A percentile compares a stretch with the other conserved stretches of the same genome.
Evolutionary conservation across 2,888 invertebrate species (phyloP).

Genomic region (Phasia obesa): DNA sequence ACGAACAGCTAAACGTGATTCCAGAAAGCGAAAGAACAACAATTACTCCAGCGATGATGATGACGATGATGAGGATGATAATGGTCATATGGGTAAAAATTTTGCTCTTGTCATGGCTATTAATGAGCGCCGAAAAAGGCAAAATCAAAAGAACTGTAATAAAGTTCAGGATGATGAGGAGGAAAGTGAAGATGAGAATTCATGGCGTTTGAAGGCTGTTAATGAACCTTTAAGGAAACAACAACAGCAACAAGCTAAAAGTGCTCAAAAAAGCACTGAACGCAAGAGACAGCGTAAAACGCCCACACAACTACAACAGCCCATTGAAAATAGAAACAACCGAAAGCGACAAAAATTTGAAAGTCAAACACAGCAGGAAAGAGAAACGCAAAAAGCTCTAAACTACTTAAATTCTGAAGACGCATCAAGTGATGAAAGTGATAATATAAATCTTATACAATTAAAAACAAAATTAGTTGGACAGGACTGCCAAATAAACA

Average conservation of each 20-base stretch:
- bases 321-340: not conserved
- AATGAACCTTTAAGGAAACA: conserved; percentile 54
- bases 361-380: not conserved
- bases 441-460: conserved; percentile 64
- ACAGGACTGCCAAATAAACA: conserved; percentile 7
- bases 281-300: conserved; percentile 48
- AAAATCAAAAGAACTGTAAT: conserved; percentile 26
- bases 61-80: conserved; percentile 55
- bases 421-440: conserved; percentile 65
- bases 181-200: conserved; percentile 60
- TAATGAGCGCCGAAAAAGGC: conserved; percentile 47
- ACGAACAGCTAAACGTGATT: conserved; percentile 30
- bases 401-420: conserved; percentile 8
- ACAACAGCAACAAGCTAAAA: conserved; percentile 28
- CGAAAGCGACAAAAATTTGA: conserved; percentile 37
- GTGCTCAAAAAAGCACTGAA: conserved; percentile 35
- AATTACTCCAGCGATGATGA: conserved; percentile 29
- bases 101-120: conserved; percentile 61
- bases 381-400: not conserved
- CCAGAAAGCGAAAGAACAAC: conserved; percentile 44
- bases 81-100: conserved; percentile 63
- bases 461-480: conserved; percentile 59
- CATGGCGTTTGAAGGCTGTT: conserved; percentile 65
- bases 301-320: not conserved
- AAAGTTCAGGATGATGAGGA: conserved; percentile 16